Evolutionary conservation across 2,888 invertebrate species (phyloP), one percentile per base, ranked within the genome.

Genomic region (Xestoiulus laeticollis): DNA sequence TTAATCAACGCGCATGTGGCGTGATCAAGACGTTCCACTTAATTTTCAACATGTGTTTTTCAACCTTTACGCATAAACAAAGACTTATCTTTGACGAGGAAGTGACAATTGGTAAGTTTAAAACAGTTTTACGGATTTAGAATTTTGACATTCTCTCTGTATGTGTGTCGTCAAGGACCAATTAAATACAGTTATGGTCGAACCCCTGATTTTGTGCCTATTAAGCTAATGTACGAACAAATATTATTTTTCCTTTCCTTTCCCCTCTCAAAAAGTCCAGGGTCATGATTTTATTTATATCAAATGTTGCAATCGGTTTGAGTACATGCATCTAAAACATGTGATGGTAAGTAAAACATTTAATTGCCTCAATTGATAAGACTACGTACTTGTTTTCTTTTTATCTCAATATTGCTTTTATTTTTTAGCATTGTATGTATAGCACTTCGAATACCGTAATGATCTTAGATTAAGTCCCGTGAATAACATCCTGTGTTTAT

Each of bases 191-290:
- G 6, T 6, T 38, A 38, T 38, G 38, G 38, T 6, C 6, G 38
- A 38, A 3, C 38, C 38, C 38, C 38, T 38, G 4, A 5, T 38
- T 38, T 38, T 38, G 38, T n/a, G n/a, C n/a, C n/a, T n/a, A n/a
- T n/a, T 43, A 43, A 10, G 10, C 1, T 48, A 16, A 48, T 12
- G 48, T n/a, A 16, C n/a, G n/a, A 59, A 59, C 30, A 48, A 22
- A 22, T 86, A 53, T 26, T 14, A 6, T 30, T 84, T 6, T 8
- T 30, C 6, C 5, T 22, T 22, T 19, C 84, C 84, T 4, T 30
- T 19, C 84, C 22, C n/a, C 43, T 84, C 16, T n/a, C n/a, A n/a
- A 59, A 59, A 59, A 59, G 59, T 59, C 59, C 59, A 59, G 59
- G 59, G 59, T 59, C 59, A 59, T 19, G n/a, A 22, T 59, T 59